Base-by-base conservation (phyloP, 2,888 invertebrate genomes). In the Trilocha varians region DNA sequence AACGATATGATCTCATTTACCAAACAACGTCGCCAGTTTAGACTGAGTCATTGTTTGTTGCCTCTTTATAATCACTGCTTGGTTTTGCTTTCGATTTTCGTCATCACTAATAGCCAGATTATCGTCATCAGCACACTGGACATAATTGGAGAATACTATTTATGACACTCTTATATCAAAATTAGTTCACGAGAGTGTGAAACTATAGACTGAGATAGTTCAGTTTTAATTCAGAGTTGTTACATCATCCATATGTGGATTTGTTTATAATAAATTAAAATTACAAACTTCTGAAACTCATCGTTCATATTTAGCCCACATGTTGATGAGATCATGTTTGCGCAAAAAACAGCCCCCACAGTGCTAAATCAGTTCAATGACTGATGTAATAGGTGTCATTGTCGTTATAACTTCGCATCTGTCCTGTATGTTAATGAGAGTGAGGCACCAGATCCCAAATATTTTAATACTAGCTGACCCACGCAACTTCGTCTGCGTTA, bases 311-410 rank as follows among this genome's bases (percentile, higher is more conserved):
- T 57, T 54, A 57, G 52, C 63, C 68, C 65, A 65, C 63, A 60
- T 65, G 61, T 44, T 40, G 51, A 41, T 73, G 71, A 71, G 59
- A 66, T 73, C 72, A 73, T 56, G 42, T 42, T 47, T 34, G 43
- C 46, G 57, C 56, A 68, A 65, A 68, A 63, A 57, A 43, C 44
- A 38, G 8, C 6, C 25, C 25, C 25, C 25, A 11, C 25, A 25
- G 8, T 5, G 2, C 11, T 6, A 25, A 25, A 25, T 25, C 25
- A 25, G 25, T 25, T 25, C 25, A 25, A 25, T 25, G 25, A 25
- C 25, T 25, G 25, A 25, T 25, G 25, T 25, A 25, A 9, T 25
- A 25, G 4, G 39, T 36, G 44, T 41, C 43, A 43, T 51, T 45
- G 51, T 52, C 55, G 52, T 55, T 48, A 38, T 41, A 3, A 36